Percentiles rank a stretch among this genome's conserved stretches.
These are phyloP conservation scores for Choristoneura fumiferana DNA, from an alignment of 1,140 invertebrate genomes.

Conservation along the genomic window DNA sequence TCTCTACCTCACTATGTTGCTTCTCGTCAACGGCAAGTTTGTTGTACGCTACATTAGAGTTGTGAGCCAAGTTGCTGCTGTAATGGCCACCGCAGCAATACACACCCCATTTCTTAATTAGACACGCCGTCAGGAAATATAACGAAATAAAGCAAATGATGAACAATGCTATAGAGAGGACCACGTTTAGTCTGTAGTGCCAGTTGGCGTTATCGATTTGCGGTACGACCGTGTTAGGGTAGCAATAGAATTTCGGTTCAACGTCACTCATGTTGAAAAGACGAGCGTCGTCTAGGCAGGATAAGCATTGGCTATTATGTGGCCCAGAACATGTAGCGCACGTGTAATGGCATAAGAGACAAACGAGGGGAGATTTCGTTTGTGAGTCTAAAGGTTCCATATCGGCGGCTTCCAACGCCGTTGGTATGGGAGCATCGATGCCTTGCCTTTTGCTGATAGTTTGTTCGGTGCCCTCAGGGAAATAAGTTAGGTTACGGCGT, in stretches of 20 bases:
- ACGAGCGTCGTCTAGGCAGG: conserved; percentile 62
- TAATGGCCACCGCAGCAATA: conserved; percentile 48
- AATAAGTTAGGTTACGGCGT: conserved; percentile 60
- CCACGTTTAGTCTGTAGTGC: conserved; percentile 56
- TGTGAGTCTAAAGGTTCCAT: conserved; percentile 45
- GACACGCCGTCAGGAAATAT: conserved; percentile 46
- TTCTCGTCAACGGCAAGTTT: conserved; percentile 66
- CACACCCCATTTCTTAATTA: conserved; percentile 36
- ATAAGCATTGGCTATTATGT: conserved; percentile 55
- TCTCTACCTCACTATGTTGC: conserved; percentile 59
- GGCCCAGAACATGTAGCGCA: conserved; percentile 64
- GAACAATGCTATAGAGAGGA: conserved; percentile 44
- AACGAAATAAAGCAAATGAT: conserved; percentile 39
- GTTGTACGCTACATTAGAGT: conserved; percentile 53
- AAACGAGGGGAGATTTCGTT: conserved; percentile 48
- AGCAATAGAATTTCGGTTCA: conserved; percentile 59
- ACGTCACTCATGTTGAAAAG: conserved; percentile 53
- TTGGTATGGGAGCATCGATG: conserved; percentile 26
- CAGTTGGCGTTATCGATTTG: conserved; percentile 55
- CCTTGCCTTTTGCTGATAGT: conserved; percentile 46
- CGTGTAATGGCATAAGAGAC: conserved; percentile 66
- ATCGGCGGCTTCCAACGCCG: conserved; percentile 55
- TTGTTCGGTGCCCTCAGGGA: conserved; percentile 30
- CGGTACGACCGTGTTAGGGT: conserved; percentile 55
- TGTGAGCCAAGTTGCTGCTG: conserved; percentile 40